Conservation (phyloP, 2,113 vertebrate species). For the Apteryx owenii region DNA sequence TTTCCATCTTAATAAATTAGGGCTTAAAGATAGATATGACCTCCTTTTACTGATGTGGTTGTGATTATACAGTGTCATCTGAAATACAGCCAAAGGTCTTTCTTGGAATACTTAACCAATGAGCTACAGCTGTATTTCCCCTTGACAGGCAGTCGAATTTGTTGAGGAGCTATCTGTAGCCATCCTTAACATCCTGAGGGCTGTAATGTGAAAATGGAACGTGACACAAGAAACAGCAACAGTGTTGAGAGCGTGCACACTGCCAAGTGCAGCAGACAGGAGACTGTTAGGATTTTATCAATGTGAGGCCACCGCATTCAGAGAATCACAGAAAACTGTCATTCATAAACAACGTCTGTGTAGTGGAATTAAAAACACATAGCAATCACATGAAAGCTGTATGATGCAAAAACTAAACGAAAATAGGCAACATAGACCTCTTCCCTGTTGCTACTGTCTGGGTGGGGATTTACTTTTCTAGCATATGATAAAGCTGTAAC, state of each 20-base stretch:
- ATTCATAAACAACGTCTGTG: neutral
- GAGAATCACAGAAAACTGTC: neutral
- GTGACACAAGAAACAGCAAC: neutral
- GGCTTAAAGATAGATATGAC: neutral
- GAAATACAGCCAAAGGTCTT: neutral
- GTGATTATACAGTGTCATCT: neutral
- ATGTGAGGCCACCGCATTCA: neutral
- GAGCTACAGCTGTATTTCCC: neutral
- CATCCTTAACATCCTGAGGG: neutral
- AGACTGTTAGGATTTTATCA: neutral
- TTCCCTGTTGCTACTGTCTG: neutral
- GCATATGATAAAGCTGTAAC: neutral
- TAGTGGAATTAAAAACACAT: neutral
- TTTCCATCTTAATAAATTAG: neutral
- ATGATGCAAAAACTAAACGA: neutral
- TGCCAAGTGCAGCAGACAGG: rapidly evolving
- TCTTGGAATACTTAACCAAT: neutral
- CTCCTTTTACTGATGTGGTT: neutral
- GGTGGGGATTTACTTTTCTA: neutral
- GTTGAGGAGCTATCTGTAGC: neutral
- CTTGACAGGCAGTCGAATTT: neutral
- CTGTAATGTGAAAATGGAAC: neutral
- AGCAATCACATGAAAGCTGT: neutral
- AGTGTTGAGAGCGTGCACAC: rapidly evolving
- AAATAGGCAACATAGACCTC: neutral